Evolutionary conservation across 2,888 invertebrate genomes (phyloP), one percentile per base, ranked within the genome.

Genomic region (Tillus elongatus): DNA sequence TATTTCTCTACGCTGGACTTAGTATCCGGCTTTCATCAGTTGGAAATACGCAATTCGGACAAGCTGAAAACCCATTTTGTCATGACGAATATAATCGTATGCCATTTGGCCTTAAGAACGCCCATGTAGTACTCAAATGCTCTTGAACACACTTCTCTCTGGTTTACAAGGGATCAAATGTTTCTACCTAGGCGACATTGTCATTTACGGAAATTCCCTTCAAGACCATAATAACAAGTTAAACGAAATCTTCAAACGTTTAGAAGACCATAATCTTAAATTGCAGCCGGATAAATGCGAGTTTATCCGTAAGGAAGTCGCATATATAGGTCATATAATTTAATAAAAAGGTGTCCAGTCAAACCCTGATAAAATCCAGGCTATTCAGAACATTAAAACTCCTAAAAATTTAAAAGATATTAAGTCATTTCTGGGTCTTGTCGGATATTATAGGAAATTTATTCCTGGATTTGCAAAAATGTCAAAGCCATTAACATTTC

Each of bases 361-460:
- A 61, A 63, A 43, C 32, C 39, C 40, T 3, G 24, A 43, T 11
- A 46, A 43, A 41, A 40, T 40, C n/a, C 14, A 15, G 13, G 33
- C 30, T 12, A 40, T 40, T 16, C 10, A 16, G 33, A 37, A 39
- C 30, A 39, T 35, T 37, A 36, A 36, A 6, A 13, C 24, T 10
- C 38, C 42, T 8, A 42, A 43, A 28, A 34, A 11, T 28, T 16
- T 24, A 12, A 42, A 30, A 31, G 26, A 39, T 13, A 45, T 45
- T 10, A 43, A 41, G 44, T 19, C 40, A n/a, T 65, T 64, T 37
- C 26, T 62, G 12, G 62, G 61, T 6, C 30, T 64, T 14, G 26
- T 51, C 0, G 56, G 57, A 0, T 64, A 62, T 36, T 63, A 64
- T 26, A 15, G 60, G n/a, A 52, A 53, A 36, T 64, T 64, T 35